phyloP scores from a whole-genome alignment of 1,140 invertebrate genomes.

The Bemisia tabaci region DNA sequence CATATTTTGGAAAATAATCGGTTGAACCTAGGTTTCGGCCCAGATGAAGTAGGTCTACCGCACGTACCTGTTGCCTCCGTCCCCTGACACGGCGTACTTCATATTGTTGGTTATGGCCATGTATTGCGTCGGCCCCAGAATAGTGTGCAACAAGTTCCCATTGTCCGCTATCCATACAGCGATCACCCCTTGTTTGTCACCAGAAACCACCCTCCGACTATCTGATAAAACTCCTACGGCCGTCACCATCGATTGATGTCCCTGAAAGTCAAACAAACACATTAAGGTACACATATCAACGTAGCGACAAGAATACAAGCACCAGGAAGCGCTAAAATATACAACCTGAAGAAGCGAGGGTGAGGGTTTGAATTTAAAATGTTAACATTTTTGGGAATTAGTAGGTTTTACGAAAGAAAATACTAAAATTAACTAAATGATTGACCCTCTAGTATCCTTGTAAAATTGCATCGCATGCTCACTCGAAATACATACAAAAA shows the following conservation, averaged over 20 bases:
- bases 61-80: slow-evolving; percentile 33
- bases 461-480: no score
- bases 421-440: no score
- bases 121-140: slow-evolving; percentile 46
- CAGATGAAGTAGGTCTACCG: no score
- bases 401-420: no score
- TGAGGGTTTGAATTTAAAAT: no score
- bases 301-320: background rate
- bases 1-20: no score
- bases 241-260: slow-evolving; percentile 57
- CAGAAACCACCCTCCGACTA: slow-evolving; percentile 56
- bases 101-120: slow-evolving; percentile 61
- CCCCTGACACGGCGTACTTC: slow-evolving; percentile 51
- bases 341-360: background rate
- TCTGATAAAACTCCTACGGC: slow-evolving; percentile 59
- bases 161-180: slow-evolving; percentile 69
- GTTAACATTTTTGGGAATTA: no score
- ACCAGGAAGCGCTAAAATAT: background rate
- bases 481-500: no score
- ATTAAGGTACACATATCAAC: no score
- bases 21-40: no score
- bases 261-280: slow-evolving; percentile 30
- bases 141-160: slow-evolving; percentile 54
- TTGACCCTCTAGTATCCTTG: no score
- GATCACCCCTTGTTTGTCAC: slow-evolving; percentile 51